Base-by-base conservation (phyloP, 1,140 invertebrate genomes). In the Drosophila novamexicana region DNA sequence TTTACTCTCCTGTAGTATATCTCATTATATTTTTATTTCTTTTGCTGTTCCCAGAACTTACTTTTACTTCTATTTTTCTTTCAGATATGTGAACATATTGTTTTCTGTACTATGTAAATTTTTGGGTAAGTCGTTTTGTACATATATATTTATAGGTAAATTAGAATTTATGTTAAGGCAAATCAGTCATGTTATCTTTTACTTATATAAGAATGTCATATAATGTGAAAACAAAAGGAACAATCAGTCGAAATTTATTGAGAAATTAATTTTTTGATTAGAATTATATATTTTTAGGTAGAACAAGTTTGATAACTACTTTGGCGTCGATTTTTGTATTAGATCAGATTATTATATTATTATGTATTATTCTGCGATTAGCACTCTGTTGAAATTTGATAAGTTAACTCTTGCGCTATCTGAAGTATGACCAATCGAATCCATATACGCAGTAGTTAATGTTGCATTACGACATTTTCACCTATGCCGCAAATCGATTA, bases 391-490 rank as follows among this genome's bases (percentile, higher is more conserved):
- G 22, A 14, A 36, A 39, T 18, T 37, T 32, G 29, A 40, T 44
- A 42, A 14, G 10, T 7, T 44, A 42, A 12, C 18, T 18, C 18
- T 10, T 47, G 16, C 45, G 45, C 8, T 12, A 12, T 47, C 8
- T 4, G 18, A 47, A 4, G 12, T 37, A n/a, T 14, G 29, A 52
- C 6, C n/a, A n/a, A 2, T 32, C 1, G 32, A 49, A 47, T 36
- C 32, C 6, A n/a, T 36, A 32, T 12, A 47, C 29, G 59, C 44
- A 39, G 7, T 29, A 10, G 7, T 62, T 62, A 47, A 62, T 62
- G 14, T 47, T 18, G 59, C 59, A 22, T 65, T 56, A 45, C 61
- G 22, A 36, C 63, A 66, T 72, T 72, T 72, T 66, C 69, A 72
- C 54, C 54, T 54, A 16, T 18, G 22, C 70, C 70, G 59, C 70